phyloP scores from a whole-genome alignment of 2,888 invertebrate genomes.

The Ectropis crepuscularia region DNA sequence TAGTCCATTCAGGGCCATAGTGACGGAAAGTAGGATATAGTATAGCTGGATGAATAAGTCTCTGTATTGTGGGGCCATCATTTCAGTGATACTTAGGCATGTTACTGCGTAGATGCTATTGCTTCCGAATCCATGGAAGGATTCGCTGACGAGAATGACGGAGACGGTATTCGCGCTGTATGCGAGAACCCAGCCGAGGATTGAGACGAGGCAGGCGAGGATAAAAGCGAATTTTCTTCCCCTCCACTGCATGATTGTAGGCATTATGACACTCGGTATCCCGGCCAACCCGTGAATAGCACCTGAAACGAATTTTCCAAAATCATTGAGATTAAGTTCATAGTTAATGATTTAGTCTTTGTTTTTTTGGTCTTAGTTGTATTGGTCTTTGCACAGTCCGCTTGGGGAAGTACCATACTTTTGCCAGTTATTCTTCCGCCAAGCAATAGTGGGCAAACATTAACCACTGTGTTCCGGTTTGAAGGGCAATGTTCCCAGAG shows the following conservation, averaged over 20 bases:
- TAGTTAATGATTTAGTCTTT: too few relatives aligned
- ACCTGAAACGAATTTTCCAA: constrained; percentile 27
- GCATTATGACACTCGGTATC: constrained; percentile 37
- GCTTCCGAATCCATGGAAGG: constrained; percentile 36
- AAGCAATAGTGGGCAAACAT: too few relatives aligned
- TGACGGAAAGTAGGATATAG: constrained; percentile 23
- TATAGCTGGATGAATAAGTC: constrained; percentile 30
- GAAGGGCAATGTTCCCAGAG: too few relatives aligned
- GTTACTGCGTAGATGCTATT: constrained; percentile 38
- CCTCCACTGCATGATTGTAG: constrained; percentile 37
- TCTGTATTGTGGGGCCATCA: constrained; percentile 37
- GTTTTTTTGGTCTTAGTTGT: too few relatives aligned
- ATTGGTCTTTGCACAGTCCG: too few relatives aligned
- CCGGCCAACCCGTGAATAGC: constrained; percentile 40
- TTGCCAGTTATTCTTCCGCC: too few relatives aligned
- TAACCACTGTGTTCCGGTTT: too few relatives aligned
- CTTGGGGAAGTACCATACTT: too few relatives aligned
- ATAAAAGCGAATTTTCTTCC: constrained; percentile 40
- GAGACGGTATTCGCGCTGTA: constrained; percentile 23
- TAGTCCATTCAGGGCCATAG: constrained; percentile 30
- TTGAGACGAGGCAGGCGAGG: constrained; percentile 32
- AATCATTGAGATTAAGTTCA: neutral
- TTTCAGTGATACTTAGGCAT: constrained; percentile 36
- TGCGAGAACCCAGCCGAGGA: constrained; percentile 36
- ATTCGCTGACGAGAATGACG: constrained; percentile 31